phyloP scores from a whole-genome alignment of 2,797 vertebrate genomes.

The Peromyscus attwateri region DNA sequence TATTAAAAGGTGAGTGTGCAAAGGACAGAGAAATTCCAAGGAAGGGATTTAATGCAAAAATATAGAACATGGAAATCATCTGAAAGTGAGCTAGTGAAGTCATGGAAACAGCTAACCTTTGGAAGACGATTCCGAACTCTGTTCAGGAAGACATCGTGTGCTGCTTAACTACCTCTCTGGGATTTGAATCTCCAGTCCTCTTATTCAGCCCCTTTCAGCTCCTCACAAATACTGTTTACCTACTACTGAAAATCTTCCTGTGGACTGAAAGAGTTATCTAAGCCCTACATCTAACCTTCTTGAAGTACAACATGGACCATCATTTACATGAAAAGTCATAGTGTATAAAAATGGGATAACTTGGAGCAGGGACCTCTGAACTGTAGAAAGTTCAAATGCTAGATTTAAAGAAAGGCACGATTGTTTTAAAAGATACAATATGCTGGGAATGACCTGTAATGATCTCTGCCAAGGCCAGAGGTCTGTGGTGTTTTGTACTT shows the following conservation, averaged over 20 bases:
- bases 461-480: slow-evolving; percentile 1
- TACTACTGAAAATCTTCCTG: slow-evolving; percentile 60
- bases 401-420: slow-evolving; percentile 21
- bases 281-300: slow-evolving; percentile 40
- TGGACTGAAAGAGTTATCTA: slow-evolving; percentile 30
- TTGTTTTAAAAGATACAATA: background rate
- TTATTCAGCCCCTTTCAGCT: slow-evolving; percentile 53
- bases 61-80: slow-evolving; percentile 46
- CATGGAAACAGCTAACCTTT: slow-evolving; percentile 75
- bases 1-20: slow-evolving; percentile 65
- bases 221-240: slow-evolving; percentile 57
- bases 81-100: slow-evolving; percentile 65
- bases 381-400: background rate
- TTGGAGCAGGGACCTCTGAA: background rate
- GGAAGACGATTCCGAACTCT: slow-evolving; percentile 60
- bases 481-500: slow-evolving; percentile 25
- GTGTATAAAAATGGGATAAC: background rate
- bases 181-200: slow-evolving; percentile 58
- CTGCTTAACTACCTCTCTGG: slow-evolving; percentile 64
- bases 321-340: slow-evolving; percentile 14
- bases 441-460: slow-evolving; percentile 51
- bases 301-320: slow-evolving; percentile 8
- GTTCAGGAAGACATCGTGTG: slow-evolving; percentile 61
- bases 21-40: slow-evolving; percentile 47
- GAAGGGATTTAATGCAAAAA: slow-evolving; percentile 36